Evolutionary conservation across 2,888 invertebrate species (phyloP).

Genomic region (Plebejus anna): DNA sequence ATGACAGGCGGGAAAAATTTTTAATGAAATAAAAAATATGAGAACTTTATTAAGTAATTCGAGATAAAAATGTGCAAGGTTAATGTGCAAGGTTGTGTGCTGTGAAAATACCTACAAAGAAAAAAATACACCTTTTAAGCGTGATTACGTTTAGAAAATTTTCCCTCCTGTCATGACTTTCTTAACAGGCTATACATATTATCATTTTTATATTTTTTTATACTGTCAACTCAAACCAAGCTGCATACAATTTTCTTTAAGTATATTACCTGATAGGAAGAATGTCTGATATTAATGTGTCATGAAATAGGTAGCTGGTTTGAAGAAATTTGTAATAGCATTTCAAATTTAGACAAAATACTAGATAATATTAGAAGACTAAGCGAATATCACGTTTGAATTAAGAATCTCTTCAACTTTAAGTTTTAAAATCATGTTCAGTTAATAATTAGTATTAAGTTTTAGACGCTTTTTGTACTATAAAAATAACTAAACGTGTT

Average conservation of each 20-base stretch:
- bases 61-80: no score
- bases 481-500: background rate
- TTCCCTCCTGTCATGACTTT: no score
- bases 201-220: background rate
- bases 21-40: no score
- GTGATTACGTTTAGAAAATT: no score
- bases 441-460: background rate
- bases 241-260: background rate
- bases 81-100: no score
- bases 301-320: no score
- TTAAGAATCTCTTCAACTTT: slow-evolving; percentile 17
- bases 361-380: slow-evolving; percentile 20
- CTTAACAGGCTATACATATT: no score
- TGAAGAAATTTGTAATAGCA: slow-evolving; percentile 18
- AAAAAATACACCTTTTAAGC: no score
- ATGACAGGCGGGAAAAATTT: no score
- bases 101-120: no score
- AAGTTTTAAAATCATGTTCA: background rate
- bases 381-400: slow-evolving; percentile 30
- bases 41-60: no score
- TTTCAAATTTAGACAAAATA: slow-evolving; percentile 19
- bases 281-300: slow-evolving; percentile 22
- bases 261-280: background rate
- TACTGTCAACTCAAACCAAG: background rate
- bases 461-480: background rate